phyloP scores from a whole-genome alignment of 2,113 vertebrate species.

The Synchiropus splendidus region DNA sequence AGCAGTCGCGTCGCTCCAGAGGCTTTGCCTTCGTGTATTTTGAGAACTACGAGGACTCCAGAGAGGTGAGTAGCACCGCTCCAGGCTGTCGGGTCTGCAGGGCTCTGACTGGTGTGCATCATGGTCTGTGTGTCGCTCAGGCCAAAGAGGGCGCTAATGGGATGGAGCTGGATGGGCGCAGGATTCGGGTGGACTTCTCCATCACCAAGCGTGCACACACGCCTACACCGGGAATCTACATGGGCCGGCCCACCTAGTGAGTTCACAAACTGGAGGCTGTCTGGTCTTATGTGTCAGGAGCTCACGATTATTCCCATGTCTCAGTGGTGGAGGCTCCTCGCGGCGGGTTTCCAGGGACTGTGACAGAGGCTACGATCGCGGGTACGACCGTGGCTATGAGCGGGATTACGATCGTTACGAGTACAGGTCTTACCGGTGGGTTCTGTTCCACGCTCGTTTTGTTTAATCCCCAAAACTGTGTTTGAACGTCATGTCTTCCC shows the following conservation, averaged over 20 bases:
- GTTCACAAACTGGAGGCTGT: too few species aligned
- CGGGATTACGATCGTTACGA: conserved; percentile 74
- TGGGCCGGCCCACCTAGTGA: conserved; percentile 85
- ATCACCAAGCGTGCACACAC: conserved; percentile 86
- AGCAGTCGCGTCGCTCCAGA: conserved; percentile 85
- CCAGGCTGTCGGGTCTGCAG: background rate
- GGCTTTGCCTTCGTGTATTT: conserved; percentile 97
- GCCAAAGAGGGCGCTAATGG: conserved; percentile 75
- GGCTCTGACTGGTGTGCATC: background rate
- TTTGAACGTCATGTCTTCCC: background rate
- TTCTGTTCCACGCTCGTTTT: background rate
- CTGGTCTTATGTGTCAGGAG: too few species aligned
- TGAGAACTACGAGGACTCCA: conserved; percentile 86
- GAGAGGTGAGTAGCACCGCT: conserved; percentile 72
- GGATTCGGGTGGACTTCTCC: conserved; percentile 87
- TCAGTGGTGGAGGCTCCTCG: conserved; percentile 16
- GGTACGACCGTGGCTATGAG: conserved; percentile 65
- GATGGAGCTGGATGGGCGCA: conserved; percentile 86
- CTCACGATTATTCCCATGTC: background rate
- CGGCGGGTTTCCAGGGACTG: conserved; percentile 49
- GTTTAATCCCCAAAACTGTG: background rate
- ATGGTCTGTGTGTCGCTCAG: conserved; percentile 14
- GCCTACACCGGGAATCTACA: conserved; percentile 88
- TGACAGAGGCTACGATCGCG: conserved; percentile 67
- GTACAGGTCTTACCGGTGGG: conserved; percentile 81